These are phyloP conservation scores for Varanus salvator DNA, from an alignment of 2,113 vertebrate species.

Conservation along the genomic window DNA sequence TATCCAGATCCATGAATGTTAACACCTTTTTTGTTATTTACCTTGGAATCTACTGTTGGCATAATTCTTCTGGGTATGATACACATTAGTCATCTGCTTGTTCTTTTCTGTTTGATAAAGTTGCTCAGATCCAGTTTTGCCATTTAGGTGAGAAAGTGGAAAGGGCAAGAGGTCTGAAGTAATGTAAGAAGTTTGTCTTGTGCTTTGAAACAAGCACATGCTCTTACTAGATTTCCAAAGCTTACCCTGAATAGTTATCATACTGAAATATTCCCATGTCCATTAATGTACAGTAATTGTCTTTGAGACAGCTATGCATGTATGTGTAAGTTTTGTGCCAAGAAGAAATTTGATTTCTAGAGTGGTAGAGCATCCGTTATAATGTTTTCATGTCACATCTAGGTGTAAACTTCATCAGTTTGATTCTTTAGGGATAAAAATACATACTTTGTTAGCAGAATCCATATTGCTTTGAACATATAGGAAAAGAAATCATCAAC, in stretches of 20 bases:
- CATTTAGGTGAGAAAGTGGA: conserved; percentile 1
- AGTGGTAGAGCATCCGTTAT: conserved; percentile 36
- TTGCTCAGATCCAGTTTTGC: conserved; percentile 52
- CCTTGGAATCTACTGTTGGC: conserved; percentile 61
- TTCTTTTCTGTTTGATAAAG: conserved; percentile 35
- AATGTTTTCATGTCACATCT: conserved; percentile 48
- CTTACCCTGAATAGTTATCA: conserved; percentile 49
- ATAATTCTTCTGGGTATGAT: conserved; percentile 60
- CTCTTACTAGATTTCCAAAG: conserved; percentile 46
- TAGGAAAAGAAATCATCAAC: conserved; percentile 24
- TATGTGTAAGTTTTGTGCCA: conserved; percentile 54
- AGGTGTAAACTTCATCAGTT: conserved; percentile 44
- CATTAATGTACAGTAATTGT: conserved; percentile 59
- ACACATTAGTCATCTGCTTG: conserved; percentile 39
- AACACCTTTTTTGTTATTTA: conserved; percentile 45
- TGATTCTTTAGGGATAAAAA: conserved; percentile 44
- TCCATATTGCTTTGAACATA: conserved; percentile 41
- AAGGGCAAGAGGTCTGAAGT: conserved; percentile 32
- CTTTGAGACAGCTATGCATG: conserved; percentile 55
- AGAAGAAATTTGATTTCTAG: conserved; percentile 49
- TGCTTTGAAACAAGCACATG: conserved; percentile 26
- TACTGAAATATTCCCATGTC: conserved; percentile 51
- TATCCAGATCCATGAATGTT: conserved; percentile 56
- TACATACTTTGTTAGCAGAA: conserved; percentile 40
- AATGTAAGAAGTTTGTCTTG: conserved; percentile 11